A percentile compares a stretch with the other conserved stretches of the same genome.
These are phyloP conservation scores for Diorhabda carinulata DNA, from an alignment of 1,140 invertebrate genomes.

Conservation along the genomic window DNA sequence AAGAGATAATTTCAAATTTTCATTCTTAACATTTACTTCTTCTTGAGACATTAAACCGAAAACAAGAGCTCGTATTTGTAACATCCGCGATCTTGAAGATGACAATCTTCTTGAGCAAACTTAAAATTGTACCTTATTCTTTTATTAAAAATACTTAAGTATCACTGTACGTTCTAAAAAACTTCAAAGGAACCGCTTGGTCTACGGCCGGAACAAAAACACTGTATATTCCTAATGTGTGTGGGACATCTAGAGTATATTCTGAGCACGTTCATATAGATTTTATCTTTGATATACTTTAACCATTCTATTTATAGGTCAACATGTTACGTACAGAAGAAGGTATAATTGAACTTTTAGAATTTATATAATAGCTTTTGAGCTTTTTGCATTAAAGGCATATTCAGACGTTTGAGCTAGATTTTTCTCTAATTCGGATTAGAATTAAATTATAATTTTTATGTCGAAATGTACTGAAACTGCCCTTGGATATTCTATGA, in stretches of 20 bases:
- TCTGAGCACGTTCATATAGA: constrained; percentile 20
- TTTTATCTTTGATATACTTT: too few species aligned
- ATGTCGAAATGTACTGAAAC: too few species aligned
- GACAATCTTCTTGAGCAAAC: neutral
- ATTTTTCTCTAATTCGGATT: too few species aligned
- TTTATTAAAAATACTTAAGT: neutral
- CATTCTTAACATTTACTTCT: constrained; percentile 8
- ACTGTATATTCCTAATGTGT: constrained; percentile 26
- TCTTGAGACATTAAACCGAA: neutral
- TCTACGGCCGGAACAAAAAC: constrained; percentile 23
- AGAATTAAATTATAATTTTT: too few species aligned
- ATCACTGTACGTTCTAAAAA: constrained; percentile 3
- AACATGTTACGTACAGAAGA: too few species aligned
- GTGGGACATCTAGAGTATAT: constrained; percentile 29
- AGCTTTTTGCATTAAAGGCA: too few species aligned
- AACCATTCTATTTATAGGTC: too few species aligned
- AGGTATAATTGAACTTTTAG: too few species aligned
- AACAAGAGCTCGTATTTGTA: constrained; percentile 1
- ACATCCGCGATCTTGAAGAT: neutral
- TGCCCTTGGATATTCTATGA: too few species aligned
- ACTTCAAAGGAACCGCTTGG: constrained; percentile 23
- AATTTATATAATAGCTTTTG: too few species aligned
- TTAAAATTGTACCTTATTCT: neutral
- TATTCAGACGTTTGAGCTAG: too few species aligned
- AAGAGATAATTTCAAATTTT: constrained; percentile 11